These are phyloP conservation scores for Drosophila quadrilineata DNA, from an alignment of 1,140 invertebrate species.

Conservation along the genomic window DNA sequence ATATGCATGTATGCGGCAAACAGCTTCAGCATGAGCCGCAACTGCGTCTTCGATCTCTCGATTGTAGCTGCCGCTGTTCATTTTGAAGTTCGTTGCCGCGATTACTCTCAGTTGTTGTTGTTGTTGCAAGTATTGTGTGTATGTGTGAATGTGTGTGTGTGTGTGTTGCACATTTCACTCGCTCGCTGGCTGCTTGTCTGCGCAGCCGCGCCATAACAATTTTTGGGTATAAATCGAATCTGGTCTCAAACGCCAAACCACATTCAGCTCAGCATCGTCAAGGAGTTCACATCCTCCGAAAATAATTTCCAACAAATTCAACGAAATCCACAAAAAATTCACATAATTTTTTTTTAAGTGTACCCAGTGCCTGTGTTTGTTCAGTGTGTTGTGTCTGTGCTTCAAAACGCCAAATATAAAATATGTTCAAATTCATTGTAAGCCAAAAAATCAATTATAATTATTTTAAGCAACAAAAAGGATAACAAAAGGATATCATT, in stretches of 20 bases:
- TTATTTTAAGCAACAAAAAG: slow-evolving; percentile 6
- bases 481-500: slow-evolving; percentile 1
- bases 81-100: slow-evolving; percentile 73
- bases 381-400: slow-evolving; percentile 31
- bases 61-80: slow-evolving; percentile 12
- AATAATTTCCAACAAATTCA: too few species aligned
- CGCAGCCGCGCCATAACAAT: slow-evolving; percentile 18
- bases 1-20: slow-evolving; percentile 24
- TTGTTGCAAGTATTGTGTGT: slow-evolving; percentile 4
- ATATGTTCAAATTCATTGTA: slow-evolving; percentile 77
- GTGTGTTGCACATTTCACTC: slow-evolving; percentile 59
- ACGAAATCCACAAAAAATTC: not conserved
- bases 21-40: too few species aligned
- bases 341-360: not conserved
- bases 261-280: slow-evolving; percentile 63
- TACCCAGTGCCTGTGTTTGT: slow-evolving; percentile 28
- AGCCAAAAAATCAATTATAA: slow-evolving; percentile 33
- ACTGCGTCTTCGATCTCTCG: slow-evolving; percentile 29
- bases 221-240: slow-evolving; percentile 80
- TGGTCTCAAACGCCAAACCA: slow-evolving; percentile 63
- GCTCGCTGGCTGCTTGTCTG: slow-evolving; percentile 15
- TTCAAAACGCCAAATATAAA: slow-evolving; percentile 3
- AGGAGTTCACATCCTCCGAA: slow-evolving; percentile 39
- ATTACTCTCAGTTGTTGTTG: slow-evolving; percentile 19
- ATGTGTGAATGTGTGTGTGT: slow-evolving; percentile 23